Evolutionary conservation across 2,113 vertebrate genomes (phyloP).

Genomic region (Neoarius graeffei): DNA sequence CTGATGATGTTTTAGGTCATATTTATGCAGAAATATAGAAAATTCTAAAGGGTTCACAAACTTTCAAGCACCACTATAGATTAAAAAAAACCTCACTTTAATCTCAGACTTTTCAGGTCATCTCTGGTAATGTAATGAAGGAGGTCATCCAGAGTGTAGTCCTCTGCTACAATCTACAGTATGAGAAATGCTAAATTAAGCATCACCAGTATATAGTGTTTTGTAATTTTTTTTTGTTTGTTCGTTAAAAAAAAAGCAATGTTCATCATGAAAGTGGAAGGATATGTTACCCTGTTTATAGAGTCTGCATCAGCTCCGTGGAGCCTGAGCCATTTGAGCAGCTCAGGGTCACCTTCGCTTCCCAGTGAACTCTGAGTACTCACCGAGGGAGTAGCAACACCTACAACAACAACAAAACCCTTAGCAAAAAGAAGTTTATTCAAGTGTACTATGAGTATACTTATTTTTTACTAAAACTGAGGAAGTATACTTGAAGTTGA

Average conservation of each 20-base stretch:
- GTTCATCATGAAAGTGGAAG: background rate
- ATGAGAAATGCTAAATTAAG: background rate
- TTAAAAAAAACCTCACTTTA: slow-evolving; percentile 77
- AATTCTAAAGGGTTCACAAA: no score
- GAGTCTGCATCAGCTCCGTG: slow-evolving; percentile 87
- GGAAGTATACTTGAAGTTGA: no score
- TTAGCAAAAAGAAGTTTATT: no score
- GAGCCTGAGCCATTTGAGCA: slow-evolving; percentile 82
- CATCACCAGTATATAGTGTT: background rate
- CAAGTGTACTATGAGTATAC: no score
- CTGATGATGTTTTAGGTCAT: no score
- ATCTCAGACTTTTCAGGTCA: slow-evolving; percentile 89
- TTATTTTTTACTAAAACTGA: no score
- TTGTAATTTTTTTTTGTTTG: background rate
- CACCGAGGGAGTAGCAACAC: slow-evolving; percentile 67
- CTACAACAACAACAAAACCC: slow-evolving; percentile 65
- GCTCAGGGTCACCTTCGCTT: slow-evolving; percentile 73
- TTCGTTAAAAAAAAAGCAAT: background rate
- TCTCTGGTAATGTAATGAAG: slow-evolving; percentile 90
- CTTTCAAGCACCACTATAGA: no score
- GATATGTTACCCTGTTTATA: slow-evolving; percentile 80
- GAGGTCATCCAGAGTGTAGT: slow-evolving; percentile 87
- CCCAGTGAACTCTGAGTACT: slow-evolving; percentile 58
- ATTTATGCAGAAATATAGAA: no score
- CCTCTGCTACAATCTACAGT: slow-evolving; percentile 80